Conservation (phyloP, 2,888 invertebrate species). For the Eulithis testata region DNA sequence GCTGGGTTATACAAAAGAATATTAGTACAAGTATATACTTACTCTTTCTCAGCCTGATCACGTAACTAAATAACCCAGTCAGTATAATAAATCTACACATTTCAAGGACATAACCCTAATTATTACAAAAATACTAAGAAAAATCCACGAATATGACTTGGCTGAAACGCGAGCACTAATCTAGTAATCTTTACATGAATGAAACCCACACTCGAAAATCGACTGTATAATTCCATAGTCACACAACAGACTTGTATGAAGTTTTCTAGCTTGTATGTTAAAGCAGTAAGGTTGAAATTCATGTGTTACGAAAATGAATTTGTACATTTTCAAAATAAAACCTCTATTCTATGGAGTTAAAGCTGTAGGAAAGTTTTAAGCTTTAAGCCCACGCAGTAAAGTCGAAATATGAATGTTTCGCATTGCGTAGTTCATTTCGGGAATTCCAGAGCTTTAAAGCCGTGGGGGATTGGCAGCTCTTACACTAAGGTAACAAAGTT, state of each 20-base stretch:
- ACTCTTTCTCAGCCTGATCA: constrained; percentile 44
- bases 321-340: constrained; percentile 1
- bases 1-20: too few species aligned
- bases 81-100: constrained; percentile 54
- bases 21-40: constrained; percentile 29
- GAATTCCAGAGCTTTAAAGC: constrained; percentile 4
- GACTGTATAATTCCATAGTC: constrained; percentile 38
- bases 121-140: constrained; percentile 35
- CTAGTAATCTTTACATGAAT: constrained; percentile 35
- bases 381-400: constrained; percentile 1
- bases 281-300: constrained; percentile 13
- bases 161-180: constrained; percentile 42
- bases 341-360: neutral
- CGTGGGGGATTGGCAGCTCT: neutral
- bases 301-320: neutral
- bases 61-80: constrained; percentile 43
- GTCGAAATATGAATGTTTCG: constrained; percentile 7
- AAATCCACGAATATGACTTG: constrained; percentile 35
- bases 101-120: constrained; percentile 44
- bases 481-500: neutral
- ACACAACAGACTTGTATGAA: constrained; percentile 3
- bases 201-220: constrained; percentile 40
- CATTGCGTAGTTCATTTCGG: constrained; percentile 7
- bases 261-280: neutral
- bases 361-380: neutral